A percentile compares a stretch with the other conserved stretches of the same genome.
These are phyloP conservation scores for Rhinichthys klamathensis DNA, from an alignment of 2,113 vertebrate species.

Conservation along the genomic window DNA sequence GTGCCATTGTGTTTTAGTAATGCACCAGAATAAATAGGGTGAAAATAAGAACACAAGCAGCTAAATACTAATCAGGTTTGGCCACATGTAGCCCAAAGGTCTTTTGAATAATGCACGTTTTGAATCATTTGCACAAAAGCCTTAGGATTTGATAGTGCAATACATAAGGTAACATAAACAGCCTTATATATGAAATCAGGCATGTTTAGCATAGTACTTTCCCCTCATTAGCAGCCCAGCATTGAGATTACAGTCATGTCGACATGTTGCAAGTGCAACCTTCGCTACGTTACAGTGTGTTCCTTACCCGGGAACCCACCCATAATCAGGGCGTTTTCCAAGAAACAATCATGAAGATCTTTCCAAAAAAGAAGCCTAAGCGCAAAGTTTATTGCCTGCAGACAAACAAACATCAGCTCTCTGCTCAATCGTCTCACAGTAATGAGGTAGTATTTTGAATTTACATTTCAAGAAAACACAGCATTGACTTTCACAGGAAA, in stretches of 20 bases:
- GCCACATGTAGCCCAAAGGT: not conserved
- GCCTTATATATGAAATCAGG: not conserved
- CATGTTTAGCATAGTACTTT: not conserved
- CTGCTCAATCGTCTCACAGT: not conserved
- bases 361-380: slow-evolving; percentile 12
- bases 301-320: slow-evolving; percentile 22
- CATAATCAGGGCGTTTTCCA: slow-evolving; percentile 50
- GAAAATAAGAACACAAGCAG: slow-evolving; percentile 17
- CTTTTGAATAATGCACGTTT: slow-evolving; percentile 1
- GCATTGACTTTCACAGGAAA: not conserved
- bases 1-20: slow-evolving; percentile 46
- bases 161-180: not conserved
- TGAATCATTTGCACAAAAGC: not conserved
- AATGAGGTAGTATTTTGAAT: not conserved
- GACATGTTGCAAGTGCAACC: slow-evolving; percentile 54
- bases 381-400: slow-evolving; percentile 25
- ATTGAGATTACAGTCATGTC: slow-evolving; percentile 9
- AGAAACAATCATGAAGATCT: slow-evolving; percentile 35
- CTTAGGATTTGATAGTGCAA: not conserved
- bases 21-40: slow-evolving; percentile 34
- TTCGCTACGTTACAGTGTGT: slow-evolving; percentile 29
- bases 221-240: not conserved
- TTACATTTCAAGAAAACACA: slow-evolving; percentile 8
- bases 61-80: not conserved
- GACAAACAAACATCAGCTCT: slow-evolving; percentile 16